Evolutionary conservation across 1,140 invertebrate species (phyloP).

Genomic region (Caenorhabditis tropicalis): DNA sequence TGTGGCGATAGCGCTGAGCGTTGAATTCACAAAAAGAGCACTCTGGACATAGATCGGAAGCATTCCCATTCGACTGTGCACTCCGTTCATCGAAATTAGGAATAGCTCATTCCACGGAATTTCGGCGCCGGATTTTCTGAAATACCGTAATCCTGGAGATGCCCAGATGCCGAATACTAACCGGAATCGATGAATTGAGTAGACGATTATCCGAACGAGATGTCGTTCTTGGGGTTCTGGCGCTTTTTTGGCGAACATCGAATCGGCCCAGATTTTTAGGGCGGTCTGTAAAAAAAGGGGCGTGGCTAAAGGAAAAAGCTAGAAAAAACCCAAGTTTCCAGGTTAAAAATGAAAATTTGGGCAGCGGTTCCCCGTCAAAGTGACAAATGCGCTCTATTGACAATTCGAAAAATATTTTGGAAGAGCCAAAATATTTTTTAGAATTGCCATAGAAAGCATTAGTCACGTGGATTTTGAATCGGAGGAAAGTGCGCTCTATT

Average conservation of each 20-base stretch:
- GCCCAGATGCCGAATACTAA: too few relatives aligned
- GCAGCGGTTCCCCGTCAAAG: too few relatives aligned
- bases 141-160: neutral
- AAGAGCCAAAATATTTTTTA: too few relatives aligned
- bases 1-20: neutral
- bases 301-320: too few relatives aligned
- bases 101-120: neutral
- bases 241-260: neutral
- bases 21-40: neutral
- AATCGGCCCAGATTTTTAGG: neutral
- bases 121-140: neutral
- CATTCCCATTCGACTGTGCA: neutral
- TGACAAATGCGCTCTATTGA: neutral
- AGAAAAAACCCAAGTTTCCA: too few relatives aligned
- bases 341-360: too few relatives aligned
- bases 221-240: slow-evolving; percentile 2
- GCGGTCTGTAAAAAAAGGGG: neutral
- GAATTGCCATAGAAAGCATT: too few relatives aligned
- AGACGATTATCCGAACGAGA: neutral
- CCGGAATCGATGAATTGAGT: neutral
- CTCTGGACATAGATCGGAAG: neutral
- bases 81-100: neutral
- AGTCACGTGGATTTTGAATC: too few relatives aligned
- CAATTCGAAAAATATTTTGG: too few relatives aligned
- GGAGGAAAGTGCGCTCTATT: too few relatives aligned